Percentiles rank a stretch among this genome's conserved stretches.
Evolutionary conservation across 2,888 invertebrate genomes (phyloP).

Genomic region (Eristalis arbustorum): DNA sequence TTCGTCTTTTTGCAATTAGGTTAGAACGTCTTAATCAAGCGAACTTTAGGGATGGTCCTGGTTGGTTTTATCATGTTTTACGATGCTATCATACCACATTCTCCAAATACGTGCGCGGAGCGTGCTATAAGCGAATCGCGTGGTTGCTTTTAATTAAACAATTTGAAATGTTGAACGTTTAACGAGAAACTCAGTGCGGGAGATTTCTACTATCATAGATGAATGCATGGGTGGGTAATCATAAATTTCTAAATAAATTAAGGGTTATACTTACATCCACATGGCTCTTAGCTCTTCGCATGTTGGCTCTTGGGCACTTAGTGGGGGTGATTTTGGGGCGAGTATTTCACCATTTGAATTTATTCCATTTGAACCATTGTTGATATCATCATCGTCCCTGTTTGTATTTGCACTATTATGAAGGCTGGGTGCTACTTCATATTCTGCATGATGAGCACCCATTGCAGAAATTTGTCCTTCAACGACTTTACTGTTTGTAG

Average conservation of each 20-base stretch:
- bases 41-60: background rate
- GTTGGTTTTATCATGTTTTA: background rate
- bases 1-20: background rate
- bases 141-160: no score
- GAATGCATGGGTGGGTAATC: no score
- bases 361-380: constrained; percentile 37
- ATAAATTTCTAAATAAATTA: background rate
- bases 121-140: no score
- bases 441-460: constrained; percentile 41
- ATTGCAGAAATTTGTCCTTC: constrained; percentile 43
- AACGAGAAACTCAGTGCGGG: no score
- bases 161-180: background rate
- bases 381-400: constrained; percentile 51
- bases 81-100: background rate
- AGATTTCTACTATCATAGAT: no score
- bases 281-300: constrained; percentile 94
- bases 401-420: constrained; percentile 16
- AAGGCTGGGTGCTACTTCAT: constrained; percentile 33
- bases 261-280: constrained; percentile 85
- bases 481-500: constrained; percentile 14
- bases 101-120: background rate
- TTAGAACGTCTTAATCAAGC: constrained; percentile 23
- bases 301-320: constrained; percentile 84
- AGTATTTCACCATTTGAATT: constrained; percentile 75
- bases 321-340: constrained; percentile 76